Base-by-base conservation (phyloP, 2,113 vertebrate species). In the Columba janthina region DNA sequence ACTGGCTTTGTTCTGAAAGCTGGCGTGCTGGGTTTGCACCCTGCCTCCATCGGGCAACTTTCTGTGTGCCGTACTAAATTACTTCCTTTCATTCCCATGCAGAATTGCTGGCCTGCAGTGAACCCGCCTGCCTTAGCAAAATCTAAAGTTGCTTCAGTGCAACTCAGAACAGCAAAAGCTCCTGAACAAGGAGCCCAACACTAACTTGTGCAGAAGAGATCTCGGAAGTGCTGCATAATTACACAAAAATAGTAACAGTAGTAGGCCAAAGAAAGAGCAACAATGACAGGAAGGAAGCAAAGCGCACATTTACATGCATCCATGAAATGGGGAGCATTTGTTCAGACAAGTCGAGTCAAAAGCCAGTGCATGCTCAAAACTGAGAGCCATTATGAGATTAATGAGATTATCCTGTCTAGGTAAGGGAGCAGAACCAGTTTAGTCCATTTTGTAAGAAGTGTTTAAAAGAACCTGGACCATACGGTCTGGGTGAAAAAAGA, bases 321-420 rank as follows among this genome's bases (percentile, higher is more conserved):
- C 73, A 70, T 89, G 38, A 85, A 91, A 62, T 5, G 31, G 50
- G 29, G 78, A 83, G 70, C 38, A 11, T 69, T 91, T 91, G 84
- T 71, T 88, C 58, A 64, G 81, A 70, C 93, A 94, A 8, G 20
- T 69, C 93, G 50, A 54, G 61, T 64, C 42, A 80, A 96, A 90
- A 86, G 79, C 69, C 83, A 83, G 64, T 66, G 85, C 83, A 7
- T 25, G 44, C 72, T 95, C 60, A 90, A 56, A 96, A 88, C 20
- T 80, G 46, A 96, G 88, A 56, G 85, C 88, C 88, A 85, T 94
- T 90, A 91, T 60, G 85, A 73, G 94, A 96, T 97, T 95, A 96
- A 79, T 29, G 16, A 77, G 95, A 97, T 97, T 96, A 96, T 89
- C 88, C 91, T 91, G 90, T 95, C 94, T 96, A 93, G 85, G 65